Percentiles rank a stretch among this genome's conserved stretches.
phyloP scores from a whole-genome alignment of 2,113 vertebrate genomes.

The Motacilla tschutschensis region DNA sequence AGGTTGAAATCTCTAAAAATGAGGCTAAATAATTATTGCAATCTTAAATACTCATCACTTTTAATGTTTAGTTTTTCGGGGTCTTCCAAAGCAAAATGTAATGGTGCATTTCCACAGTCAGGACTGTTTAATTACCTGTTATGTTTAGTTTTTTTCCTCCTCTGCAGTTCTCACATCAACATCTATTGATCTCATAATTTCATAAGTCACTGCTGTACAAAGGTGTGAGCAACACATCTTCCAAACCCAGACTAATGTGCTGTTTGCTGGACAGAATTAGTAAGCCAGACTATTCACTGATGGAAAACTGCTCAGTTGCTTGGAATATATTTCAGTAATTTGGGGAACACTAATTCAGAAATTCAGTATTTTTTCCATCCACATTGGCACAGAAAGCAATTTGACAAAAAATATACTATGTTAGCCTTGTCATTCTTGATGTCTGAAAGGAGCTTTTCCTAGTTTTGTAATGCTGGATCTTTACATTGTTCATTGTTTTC shows the following conservation, averaged over 20 bases:
- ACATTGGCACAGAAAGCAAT: neutral
- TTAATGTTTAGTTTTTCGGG: neutral
- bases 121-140: neutral
- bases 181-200: neutral
- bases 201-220: neutral
- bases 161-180: neutral
- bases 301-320: neutral
- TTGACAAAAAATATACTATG: neutral
- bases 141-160: neutral
- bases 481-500: neutral
- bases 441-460: neutral
- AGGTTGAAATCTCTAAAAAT: neutral
- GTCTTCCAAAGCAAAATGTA: neutral
- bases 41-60: neutral
- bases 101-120: neutral
- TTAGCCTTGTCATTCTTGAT: neutral
- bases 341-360: neutral
- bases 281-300: neutral
- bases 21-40: neutral
- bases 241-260: neutral
- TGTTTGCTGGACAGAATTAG: neutral
- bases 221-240: neutral
- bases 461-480: neutral
- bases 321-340: neutral
- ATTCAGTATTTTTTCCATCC: neutral